Evolutionary conservation across 2,797 vertebrate species (phyloP).

Genomic region (Leptatherina wallacei): DNA sequence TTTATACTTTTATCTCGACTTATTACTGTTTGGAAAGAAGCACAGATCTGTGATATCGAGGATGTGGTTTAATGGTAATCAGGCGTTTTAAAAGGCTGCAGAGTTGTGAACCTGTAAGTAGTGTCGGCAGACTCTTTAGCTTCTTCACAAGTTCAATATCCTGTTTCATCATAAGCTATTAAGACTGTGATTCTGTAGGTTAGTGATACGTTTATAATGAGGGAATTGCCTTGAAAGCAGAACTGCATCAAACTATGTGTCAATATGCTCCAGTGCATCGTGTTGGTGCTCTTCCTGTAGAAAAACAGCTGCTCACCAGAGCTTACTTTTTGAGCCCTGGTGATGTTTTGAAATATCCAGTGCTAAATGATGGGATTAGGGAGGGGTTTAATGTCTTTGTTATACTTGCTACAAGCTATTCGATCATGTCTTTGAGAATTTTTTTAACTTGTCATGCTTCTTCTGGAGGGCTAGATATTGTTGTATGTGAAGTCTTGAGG

Average conservation of each 20-base stretch:
- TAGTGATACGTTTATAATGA: not conserved
- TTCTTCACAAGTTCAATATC: too few relatives aligned
- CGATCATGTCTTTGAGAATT: not conserved
- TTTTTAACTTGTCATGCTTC: not conserved
- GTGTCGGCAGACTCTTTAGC: not conserved
- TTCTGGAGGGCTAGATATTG: not conserved
- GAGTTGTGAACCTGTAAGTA: not conserved
- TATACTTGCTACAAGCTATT: not conserved
- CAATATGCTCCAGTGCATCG: too few relatives aligned
- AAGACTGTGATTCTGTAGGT: not conserved
- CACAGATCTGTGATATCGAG: too few relatives aligned
- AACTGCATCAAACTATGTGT: not conserved
- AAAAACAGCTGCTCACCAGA: not conserved
- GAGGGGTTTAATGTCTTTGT: not conserved
- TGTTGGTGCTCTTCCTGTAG: not conserved
- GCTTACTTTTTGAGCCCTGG: not conserved
- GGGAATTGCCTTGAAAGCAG: not conserved
- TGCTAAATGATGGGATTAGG: not conserved
- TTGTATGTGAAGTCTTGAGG: not conserved
- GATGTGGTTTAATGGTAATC: not conserved
- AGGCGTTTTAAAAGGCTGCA: not conserved
- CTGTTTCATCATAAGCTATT: too few relatives aligned
- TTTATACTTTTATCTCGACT: not conserved
- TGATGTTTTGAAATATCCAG: not conserved
- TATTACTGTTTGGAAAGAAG: not conserved